Base-by-base conservation (phyloP, 2,888 invertebrate genomes). In the Catocala nupta region DNA sequence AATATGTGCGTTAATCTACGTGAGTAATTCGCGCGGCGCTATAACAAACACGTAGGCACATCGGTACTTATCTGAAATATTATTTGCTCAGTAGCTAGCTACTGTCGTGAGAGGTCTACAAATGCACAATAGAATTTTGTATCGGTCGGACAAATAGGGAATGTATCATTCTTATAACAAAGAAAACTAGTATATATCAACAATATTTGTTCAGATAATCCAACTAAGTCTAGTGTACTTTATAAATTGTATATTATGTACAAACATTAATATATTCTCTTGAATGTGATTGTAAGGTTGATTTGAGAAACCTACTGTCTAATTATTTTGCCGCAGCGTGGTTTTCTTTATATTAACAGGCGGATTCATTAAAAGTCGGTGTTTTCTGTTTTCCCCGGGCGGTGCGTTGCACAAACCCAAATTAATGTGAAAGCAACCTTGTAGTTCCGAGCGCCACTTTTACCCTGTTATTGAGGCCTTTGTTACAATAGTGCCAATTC, bases 361-460 rank as follows among this genome's bases (percentile, higher is more conserved):
- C 9, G 49, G 49, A 55, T 63, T 72, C 25, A 51, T 64, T 68
- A 70, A 45, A 45, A 10, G 42, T 11, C 54, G 49, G n/a, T 68
- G 59, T 73, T 51, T 48, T 65, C 70, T 63, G 59, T 70, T 56
- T 43, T 70, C 72, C 70, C 54, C 57, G n/a, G 65, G 68, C 74
- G 59, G 48, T 55, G 33, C 64, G 60, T 39, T 16, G 9, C 58
- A 45, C 56, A 39, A 42, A 53, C 50, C 9, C 55, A 71, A 76
- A 79, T 80, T 80, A 75, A 70, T 70, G 49, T 74, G 60, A 76
- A 77, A 76, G 72, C 73, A 60, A 72, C 69, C 57, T 65, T 63
- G 59, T 72, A 73, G 48, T 65, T 71, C 44, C 52, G 11, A 58
- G 63, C 67, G 52, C 16, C n/a, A 11, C 36, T 16, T n/a, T 11